These are phyloP conservation scores for Carassius auratus DNA, from an alignment of 2,113 vertebrate genomes.

Conservation along the genomic window DNA sequence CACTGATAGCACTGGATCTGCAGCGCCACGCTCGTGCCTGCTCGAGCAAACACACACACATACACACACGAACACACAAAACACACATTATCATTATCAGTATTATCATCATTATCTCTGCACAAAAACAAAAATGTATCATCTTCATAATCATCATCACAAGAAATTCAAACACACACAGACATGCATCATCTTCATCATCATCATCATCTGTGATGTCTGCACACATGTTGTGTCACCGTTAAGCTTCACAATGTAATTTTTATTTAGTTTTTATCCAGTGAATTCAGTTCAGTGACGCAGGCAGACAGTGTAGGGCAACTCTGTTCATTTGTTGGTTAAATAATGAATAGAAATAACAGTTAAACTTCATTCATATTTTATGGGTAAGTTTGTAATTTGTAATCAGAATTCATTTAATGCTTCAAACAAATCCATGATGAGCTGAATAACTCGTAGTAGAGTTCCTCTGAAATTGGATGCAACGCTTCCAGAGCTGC, in stretches of 20 bases:
- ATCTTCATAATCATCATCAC: too few species aligned
- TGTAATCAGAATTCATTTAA: background rate
- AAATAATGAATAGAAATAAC: background rate
- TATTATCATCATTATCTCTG: background rate
- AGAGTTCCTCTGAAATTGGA: too few species aligned
- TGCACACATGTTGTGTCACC: too few species aligned
- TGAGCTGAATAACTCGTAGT: background rate
- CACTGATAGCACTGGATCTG: constrained; percentile 99
- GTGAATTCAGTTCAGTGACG: background rate
- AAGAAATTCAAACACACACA: too few species aligned
- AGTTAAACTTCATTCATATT: background rate
- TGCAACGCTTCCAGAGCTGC: too few species aligned
- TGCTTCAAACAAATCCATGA: too few species aligned
- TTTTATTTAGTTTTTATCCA: background rate
- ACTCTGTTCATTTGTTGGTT: background rate
- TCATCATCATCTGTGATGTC: too few species aligned
- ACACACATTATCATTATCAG: background rate
- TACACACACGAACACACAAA: background rate
- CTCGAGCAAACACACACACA: constrained; percentile 15
- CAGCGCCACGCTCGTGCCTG: constrained; percentile 77
- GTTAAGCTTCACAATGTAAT: too few species aligned
- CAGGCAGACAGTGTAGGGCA: background rate
- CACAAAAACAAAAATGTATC: too few species aligned
- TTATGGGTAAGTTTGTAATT: background rate
- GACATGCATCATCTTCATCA: too few species aligned